Evolutionary conservation across 2,113 vertebrate species (phyloP).

Genomic region (Fukomys damarensis): DNA sequence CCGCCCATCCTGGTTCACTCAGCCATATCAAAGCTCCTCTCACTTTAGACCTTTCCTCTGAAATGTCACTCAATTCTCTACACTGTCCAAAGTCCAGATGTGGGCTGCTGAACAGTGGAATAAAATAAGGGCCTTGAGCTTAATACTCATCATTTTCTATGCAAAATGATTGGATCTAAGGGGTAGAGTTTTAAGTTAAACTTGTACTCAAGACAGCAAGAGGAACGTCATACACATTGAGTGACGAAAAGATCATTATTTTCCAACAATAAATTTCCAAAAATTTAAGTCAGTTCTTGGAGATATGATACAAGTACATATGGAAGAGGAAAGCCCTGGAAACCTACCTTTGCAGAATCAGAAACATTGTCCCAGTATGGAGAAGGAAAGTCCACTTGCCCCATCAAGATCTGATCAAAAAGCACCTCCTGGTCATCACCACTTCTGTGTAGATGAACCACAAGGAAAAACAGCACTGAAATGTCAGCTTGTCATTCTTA

Average conservation of each 20-base stretch:
- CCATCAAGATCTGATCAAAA: conserved; percentile 96
- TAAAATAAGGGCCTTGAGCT: background rate
- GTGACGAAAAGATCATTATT: background rate
- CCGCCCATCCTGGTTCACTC: background rate
- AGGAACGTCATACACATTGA: background rate
- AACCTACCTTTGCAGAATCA: conserved; percentile 93
- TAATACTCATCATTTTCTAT: background rate
- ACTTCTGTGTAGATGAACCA: conserved; percentile 85
- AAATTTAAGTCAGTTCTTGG: background rate
- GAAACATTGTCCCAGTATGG: conserved; percentile 97
- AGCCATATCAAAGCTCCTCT: background rate
- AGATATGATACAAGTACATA: background rate
- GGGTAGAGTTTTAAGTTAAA: background rate
- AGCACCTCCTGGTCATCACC: conserved; percentile 95
- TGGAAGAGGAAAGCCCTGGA: background rate
- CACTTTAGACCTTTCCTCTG: background rate
- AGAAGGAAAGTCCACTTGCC: conserved; percentile 94
- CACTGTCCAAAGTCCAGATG: background rate
- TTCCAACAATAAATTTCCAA: background rate
- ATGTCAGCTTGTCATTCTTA: background rate
- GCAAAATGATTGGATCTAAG: background rate
- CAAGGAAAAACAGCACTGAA: background rate
- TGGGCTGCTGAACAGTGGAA: background rate
- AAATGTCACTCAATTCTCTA: background rate
- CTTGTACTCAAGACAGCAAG: background rate